A percentile compares a stretch with the other conserved stretches of the same genome.
These are phyloP conservation scores for Alligator mississippiensis DNA, from an alignment of 2,113 vertebrate genomes.

Conservation along the genomic window DNA sequence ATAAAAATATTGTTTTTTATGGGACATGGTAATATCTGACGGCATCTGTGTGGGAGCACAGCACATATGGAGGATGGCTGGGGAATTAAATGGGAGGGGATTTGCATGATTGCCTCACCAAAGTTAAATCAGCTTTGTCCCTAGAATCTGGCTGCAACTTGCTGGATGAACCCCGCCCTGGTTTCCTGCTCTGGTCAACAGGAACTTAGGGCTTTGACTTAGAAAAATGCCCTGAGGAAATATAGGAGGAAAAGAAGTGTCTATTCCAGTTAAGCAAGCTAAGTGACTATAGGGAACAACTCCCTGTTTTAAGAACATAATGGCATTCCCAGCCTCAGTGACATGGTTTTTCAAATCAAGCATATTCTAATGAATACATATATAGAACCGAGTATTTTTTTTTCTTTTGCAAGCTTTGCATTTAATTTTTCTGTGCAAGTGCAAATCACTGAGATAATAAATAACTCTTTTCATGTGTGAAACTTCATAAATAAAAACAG, in stretches of 20 bases:
- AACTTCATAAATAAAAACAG: conserved; percentile 49
- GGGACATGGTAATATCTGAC: neutral
- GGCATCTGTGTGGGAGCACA: conserved; percentile 8
- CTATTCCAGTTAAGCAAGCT: conserved; percentile 61
- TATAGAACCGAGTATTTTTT: conserved; percentile 28
- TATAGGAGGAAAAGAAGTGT: conserved; percentile 65
- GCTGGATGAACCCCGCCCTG: conserved; percentile 35
- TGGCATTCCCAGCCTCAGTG: conserved; percentile 51
- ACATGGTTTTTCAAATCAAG: conserved; percentile 12
- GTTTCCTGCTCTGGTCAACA: conserved; percentile 73
- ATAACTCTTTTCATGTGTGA: conserved; percentile 40
- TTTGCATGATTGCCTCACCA: conserved; percentile 67
- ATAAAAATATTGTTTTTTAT: conserved; percentile 15
- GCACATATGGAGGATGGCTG: conserved; percentile 23
- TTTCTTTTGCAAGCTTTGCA: conserved; percentile 51
- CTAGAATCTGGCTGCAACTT: conserved; percentile 73
- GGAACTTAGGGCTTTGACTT: conserved; percentile 32
- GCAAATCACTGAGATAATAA: conserved; percentile 39
- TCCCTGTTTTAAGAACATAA: conserved; percentile 31
- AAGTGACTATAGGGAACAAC: conserved; percentile 55
- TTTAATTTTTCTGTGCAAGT: conserved; percentile 54
- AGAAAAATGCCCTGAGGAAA: conserved; percentile 63
- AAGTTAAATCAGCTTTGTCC: conserved; percentile 71
- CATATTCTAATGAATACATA: conserved; percentile 11
- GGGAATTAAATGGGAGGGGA: conserved; percentile 61